Evolutionary conservation across 2,113 vertebrate species (phyloP), one percentile per base, ranked within the genome.

Genomic region (Prunella fulvescens): DNA sequence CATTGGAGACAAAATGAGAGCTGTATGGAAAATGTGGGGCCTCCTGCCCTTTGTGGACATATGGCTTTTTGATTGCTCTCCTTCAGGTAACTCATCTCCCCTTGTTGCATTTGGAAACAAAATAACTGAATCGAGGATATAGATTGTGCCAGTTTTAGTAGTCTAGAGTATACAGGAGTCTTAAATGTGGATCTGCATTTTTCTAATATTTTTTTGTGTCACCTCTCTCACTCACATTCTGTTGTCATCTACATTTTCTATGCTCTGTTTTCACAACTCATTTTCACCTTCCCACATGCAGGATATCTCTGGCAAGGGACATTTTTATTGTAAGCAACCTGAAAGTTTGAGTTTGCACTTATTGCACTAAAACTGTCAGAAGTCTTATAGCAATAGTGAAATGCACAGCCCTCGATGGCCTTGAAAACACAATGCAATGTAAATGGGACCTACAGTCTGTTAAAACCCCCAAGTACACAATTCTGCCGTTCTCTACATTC

Each of bases 261-360:
- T 17, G 1, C 26, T 81, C 54, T 82, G 54, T 93, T 94, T 96
- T 91, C 88, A 95, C 95, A 92, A 96, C 71, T 95, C 74, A 60
- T 91, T 96, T 92, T 94, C 94, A 88, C 82, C 87, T 94, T 93
- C 92, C 92, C 67, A 94, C 79, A 53, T 71, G 64, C 81, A 88
- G 51, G 54, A 90, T 94, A 93, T 95, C 92, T 95, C 93, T 86
- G 31, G 56, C 85, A 93, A 57, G 58, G 88, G 90, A 93, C 88
- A 88, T 83, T 92, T 88, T 67, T 91, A 77, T 56, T 80, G 81
- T 66, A 89, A 95, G 50, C 45, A 95, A 91, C 69, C 89, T 89
- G 77, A 89, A 92, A 61, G 29, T 80, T 85, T 80, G 47, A 37
- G 18, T 86, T 95, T 86, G 50, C 58, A 48, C 50, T 86, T 83